Percentiles rank a stretch among this genome's conserved stretches.
phyloP scores from a whole-genome alignment of 2,888 invertebrate genomes.

The Saturnia pavonia region DNA sequence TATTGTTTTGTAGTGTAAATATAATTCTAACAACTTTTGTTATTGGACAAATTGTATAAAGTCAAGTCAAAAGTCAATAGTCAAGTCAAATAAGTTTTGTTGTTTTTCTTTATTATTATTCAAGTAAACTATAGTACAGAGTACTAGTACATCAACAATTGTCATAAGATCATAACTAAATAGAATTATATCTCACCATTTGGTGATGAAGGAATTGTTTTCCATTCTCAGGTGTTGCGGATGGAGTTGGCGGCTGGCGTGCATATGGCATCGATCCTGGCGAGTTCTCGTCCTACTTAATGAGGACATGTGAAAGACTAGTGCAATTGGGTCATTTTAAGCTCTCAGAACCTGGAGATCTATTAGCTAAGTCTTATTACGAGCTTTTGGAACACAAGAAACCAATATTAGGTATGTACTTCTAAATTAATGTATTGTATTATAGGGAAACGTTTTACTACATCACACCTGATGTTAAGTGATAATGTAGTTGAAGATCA shows the following conservation, averaged over 20 bases:
- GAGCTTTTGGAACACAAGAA: conserved; percentile 96
- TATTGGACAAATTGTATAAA: too few species aligned
- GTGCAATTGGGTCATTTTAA: conserved; percentile 94
- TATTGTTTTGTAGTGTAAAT: too few species aligned
- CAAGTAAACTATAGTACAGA: too few species aligned
- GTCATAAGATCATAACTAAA: neutral
- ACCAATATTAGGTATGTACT: conserved; percentile 90
- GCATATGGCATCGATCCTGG: conserved; percentile 99
- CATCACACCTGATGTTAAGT: neutral
- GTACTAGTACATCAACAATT: too few species aligned
- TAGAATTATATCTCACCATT: neutral
- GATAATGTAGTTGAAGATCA: neutral
- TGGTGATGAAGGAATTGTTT: neutral
- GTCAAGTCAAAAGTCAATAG: too few species aligned
- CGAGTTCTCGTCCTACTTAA: conserved; percentile 95
- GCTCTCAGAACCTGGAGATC: conserved; percentile 92
- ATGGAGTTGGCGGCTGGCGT: conserved; percentile 99
- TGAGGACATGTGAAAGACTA: conserved; percentile 96
- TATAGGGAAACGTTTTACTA: neutral
- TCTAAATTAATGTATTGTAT: neutral
- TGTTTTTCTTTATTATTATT: too few species aligned
- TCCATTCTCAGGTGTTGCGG: conserved; percentile 92
- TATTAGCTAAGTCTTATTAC: conserved; percentile 95
- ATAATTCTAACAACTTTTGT: too few species aligned
- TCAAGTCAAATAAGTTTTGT: too few species aligned